Conservation (phyloP, 1,140 invertebrate species). For the Cotesia typhae region DNA sequence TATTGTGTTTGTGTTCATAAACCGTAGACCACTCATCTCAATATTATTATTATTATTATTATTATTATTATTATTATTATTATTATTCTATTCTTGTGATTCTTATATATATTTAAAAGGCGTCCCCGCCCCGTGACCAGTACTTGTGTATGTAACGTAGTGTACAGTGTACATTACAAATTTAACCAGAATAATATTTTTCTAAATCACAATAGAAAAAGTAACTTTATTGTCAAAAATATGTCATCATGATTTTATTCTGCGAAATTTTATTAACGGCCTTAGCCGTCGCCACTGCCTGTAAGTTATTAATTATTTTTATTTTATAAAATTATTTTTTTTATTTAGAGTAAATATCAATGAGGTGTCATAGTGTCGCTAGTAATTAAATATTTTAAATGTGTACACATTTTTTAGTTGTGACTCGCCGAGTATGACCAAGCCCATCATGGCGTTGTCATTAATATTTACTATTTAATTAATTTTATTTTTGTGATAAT, state of each 20-base stretch:
- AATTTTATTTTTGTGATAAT: background rate
- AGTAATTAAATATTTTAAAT: no score
- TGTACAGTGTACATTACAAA: no score
- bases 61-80: no score
- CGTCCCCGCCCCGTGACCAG: no score
- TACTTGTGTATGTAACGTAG: no score
- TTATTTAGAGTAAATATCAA: background rate
- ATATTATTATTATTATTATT: no score
- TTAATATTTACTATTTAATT: constrained; percentile 17
- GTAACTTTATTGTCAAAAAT: constrained; percentile 34
- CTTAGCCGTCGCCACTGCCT: constrained; percentile 42
- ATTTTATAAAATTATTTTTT: constrained; percentile 14
- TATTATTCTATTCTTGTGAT: no score
- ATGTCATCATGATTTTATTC: constrained; percentile 55
- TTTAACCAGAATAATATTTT: no score
- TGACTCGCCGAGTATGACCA: constrained; percentile 45
- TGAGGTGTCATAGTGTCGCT: background rate
- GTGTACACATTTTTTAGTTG: constrained; percentile 41
- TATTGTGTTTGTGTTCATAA: no score
- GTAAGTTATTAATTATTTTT: constrained; percentile 50
- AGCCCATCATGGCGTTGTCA: constrained; percentile 55
- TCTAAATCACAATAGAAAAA: background rate
- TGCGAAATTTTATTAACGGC: constrained; percentile 46
- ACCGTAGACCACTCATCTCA: no score
- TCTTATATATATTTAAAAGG: no score